These are phyloP conservation scores for Melanotaenia boesemani DNA, from an alignment of 2,797 vertebrate genomes.

Conservation along the genomic window DNA sequence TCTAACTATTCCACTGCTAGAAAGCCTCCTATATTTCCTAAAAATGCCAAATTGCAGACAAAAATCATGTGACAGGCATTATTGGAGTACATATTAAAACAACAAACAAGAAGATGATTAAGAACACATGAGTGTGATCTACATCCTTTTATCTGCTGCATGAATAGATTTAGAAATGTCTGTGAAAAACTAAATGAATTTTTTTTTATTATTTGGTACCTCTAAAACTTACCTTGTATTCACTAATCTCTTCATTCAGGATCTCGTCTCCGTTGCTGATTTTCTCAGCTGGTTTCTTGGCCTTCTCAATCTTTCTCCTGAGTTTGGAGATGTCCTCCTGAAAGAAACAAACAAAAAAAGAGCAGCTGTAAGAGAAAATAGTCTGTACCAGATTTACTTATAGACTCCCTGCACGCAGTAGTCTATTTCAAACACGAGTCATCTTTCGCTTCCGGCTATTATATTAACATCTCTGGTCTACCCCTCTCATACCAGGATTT, in stretches of 20 bases:
- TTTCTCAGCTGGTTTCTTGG: slow-evolving; percentile 97
- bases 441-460: not conserved
- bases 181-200: accelerated
- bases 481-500: not conserved
- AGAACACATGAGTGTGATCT: not conserved
- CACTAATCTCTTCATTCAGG: slow-evolving; percentile 96
- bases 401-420: not conserved
- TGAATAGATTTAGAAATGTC: not conserved
- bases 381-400: not conserved
- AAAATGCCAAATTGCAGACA: no score
- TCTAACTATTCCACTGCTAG: no score
- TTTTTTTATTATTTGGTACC: accelerated
- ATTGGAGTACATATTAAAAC: not conserved
- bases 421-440: not conserved
- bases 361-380: not conserved
- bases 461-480: not conserved
- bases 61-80: not conserved
- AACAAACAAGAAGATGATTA: not conserved
- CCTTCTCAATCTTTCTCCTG: slow-evolving; percentile 93
- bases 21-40: no score
- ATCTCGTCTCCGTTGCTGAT: slow-evolving; percentile 97
- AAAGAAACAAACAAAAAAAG: slow-evolving; percentile 2
- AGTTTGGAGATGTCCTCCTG: slow-evolving; percentile 98
- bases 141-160: not conserved
- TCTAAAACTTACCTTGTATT: slow-evolving; percentile 88